Evolutionary conservation across 2,888 invertebrate genomes (phyloP), one percentile per base, ranked within the genome.

Genomic region (Oxyteleia sp.): DNA sequence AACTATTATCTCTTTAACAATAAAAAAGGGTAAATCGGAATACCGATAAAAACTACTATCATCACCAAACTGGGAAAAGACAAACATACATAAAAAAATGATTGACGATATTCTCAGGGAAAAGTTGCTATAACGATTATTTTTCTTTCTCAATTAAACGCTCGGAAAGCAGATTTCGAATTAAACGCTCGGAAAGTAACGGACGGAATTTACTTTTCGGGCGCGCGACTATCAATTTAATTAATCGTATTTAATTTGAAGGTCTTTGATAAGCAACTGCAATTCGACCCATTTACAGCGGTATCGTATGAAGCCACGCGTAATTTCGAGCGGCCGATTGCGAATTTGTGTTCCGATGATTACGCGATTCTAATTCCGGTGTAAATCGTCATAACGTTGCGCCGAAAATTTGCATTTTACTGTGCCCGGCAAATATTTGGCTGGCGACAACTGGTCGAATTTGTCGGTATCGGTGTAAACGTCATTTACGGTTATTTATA

Each of bases 211-310:
- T 32, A 64, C 35, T 49, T 64, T 64, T 49, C n/a, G 20, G 18
- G 4, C 13, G 18, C 4, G 13, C 47, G 23, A 35, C 49, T 49
- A 49, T 35, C 20, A 35, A 47, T 49, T 49, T 49, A 64, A 64
- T 64, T 64, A 64, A 64, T 49, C 32, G 49, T 20, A 35, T 49
- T 64, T 64, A 49, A 64, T 64, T 49, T 49, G 45, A 64, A 47
- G 18, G 47, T 20, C 49, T 64, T 64, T 64, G 64, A 64, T 49
- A 16, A 64, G 35, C 29, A 20, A 49, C 0, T 29, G 64, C 32
- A 64, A 49, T 64, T 35, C 13, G 8, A 13, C 20, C 8, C 20
- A 64, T 64, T 61, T 64, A 47, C 32, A 29, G 13, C 1, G 7
- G 38, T 11, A 18, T 38, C n/a, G 2, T 13, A 15, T 57, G 57